Evolutionary conservation across 2,888 invertebrate genomes (phyloP).

Genomic region (Orchestes rusci): DNA sequence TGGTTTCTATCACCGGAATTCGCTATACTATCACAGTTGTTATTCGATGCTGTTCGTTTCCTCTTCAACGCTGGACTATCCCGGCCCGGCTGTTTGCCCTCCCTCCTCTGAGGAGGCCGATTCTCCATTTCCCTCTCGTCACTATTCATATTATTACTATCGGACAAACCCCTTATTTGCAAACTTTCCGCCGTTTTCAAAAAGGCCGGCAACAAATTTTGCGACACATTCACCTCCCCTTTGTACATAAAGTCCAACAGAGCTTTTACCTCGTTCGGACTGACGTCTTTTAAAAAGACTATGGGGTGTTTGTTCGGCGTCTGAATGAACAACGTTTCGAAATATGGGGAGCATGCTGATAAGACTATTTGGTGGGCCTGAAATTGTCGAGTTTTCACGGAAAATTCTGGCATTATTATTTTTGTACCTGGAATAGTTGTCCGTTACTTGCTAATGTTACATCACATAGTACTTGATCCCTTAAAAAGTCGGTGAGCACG

Average conservation of each 20-base stretch:
- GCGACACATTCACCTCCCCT: conserved; percentile 73
- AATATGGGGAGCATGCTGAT: conserved; percentile 91
- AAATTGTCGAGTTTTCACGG: conserved; percentile 6
- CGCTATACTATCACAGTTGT: conserved; percentile 60
- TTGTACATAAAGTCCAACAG: conserved; percentile 91
- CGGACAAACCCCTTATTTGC: conserved; percentile 83
- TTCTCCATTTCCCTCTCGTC: conserved; percentile 35
- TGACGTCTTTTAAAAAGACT: conserved; percentile 88
- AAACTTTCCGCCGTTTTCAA: conserved; percentile 87
- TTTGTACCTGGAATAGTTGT: conserved; percentile 57
- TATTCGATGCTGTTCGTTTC: conserved; percentile 56
- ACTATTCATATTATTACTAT: conserved; percentile 54
- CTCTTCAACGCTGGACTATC: conserved; percentile 50
- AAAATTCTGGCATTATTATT: neutral
- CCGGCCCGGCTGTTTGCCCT: conserved; percentile 29
- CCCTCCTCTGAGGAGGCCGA: conserved; percentile 14
- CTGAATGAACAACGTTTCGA: conserved; percentile 84
- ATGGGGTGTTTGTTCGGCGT: conserved; percentile 87
- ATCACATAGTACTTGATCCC: conserved; percentile 85
- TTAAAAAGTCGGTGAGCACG: conserved; percentile 78
- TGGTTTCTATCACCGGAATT: conserved; percentile 57
- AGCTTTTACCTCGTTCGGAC: conserved; percentile 82
- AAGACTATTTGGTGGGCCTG: conserved; percentile 91
- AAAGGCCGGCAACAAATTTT: conserved; percentile 84
- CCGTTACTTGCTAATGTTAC: conserved; percentile 90